These are phyloP conservation scores for Mythimna impura DNA, from an alignment of 2,888 invertebrate genomes.

Conservation along the genomic window DNA sequence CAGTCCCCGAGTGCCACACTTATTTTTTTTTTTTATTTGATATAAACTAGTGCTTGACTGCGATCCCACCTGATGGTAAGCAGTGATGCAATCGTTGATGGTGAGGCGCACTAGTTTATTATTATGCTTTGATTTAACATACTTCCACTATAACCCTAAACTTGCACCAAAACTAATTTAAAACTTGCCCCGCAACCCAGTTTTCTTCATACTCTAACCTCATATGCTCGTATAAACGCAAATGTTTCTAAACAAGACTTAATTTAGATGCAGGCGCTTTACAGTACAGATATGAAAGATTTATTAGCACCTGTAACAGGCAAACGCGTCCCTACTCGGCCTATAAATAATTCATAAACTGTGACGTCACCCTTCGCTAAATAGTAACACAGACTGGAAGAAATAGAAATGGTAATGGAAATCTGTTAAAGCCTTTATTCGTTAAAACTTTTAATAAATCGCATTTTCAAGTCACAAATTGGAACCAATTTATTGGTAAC, in stretches of 20 bases:
- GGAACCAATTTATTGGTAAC: conserved; percentile 52
- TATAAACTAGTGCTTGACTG: too few relatives aligned
- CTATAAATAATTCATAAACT: conserved; percentile 49
- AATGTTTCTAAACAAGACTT: conserved; percentile 31
- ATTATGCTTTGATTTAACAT: not conserved
- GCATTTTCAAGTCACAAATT: conserved; percentile 48
- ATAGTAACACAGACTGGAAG: conserved; percentile 50
- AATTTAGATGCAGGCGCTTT: conserved; percentile 36
- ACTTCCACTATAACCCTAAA: not conserved
- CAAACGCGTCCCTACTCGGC: conserved; percentile 14
- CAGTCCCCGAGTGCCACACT: too few relatives aligned
- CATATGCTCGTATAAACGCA: conserved; percentile 24
- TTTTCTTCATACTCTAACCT: conserved; percentile 17
- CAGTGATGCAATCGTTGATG: too few relatives aligned
- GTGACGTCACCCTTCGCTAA: conserved; percentile 44
- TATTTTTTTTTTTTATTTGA: too few relatives aligned
- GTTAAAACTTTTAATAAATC: conserved; percentile 46
- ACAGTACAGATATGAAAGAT: conserved; percentile 42
- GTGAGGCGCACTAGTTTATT: too few relatives aligned
- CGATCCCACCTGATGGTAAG: too few relatives aligned
- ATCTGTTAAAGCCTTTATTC: conserved; percentile 38
- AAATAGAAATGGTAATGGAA: conserved; percentile 52
- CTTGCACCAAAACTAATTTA: conserved; percentile 7
- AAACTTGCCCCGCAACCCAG: conserved; percentile 5
- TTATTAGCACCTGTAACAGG: conserved; percentile 37